Evolutionary conservation across 2,113 vertebrate genomes (phyloP).

Genomic region (Calcarius ornatus): DNA sequence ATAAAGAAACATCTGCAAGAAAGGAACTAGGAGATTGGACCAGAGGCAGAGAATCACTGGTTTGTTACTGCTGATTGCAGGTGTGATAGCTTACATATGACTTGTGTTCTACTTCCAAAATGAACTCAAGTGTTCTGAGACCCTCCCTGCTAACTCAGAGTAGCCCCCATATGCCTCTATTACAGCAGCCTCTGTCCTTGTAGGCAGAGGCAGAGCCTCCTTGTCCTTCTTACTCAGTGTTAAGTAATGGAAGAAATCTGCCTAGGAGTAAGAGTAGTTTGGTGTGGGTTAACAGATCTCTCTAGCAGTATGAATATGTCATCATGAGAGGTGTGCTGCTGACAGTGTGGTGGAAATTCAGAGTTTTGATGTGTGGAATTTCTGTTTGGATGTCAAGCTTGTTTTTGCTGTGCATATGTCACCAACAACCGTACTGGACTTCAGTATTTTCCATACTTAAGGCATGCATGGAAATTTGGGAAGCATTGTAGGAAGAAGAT

Average conservation of each 20-base stretch:
- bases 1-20: neutral
- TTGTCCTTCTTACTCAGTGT: neutral
- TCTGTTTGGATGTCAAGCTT: neutral
- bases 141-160: neutral
- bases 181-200: neutral
- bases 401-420: neutral
- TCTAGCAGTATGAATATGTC: rapidly evolving
- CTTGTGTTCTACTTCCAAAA: neutral
- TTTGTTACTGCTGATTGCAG: neutral
- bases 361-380: neutral
- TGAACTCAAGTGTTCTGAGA: neutral
- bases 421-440: neutral
- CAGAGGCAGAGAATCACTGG: neutral
- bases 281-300: neutral
- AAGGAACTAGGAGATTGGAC: neutral
- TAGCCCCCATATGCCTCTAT: neutral
- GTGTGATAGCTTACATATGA: neutral
- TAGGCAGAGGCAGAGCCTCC: neutral
- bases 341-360: neutral
- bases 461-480: neutral
- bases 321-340: neutral
- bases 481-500: neutral
- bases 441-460: neutral
- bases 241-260: neutral
- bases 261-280: neutral